These are phyloP conservation scores for Drosophila nannoptera DNA, from an alignment of 1,140 invertebrate species.

Conservation along the genomic window DNA sequence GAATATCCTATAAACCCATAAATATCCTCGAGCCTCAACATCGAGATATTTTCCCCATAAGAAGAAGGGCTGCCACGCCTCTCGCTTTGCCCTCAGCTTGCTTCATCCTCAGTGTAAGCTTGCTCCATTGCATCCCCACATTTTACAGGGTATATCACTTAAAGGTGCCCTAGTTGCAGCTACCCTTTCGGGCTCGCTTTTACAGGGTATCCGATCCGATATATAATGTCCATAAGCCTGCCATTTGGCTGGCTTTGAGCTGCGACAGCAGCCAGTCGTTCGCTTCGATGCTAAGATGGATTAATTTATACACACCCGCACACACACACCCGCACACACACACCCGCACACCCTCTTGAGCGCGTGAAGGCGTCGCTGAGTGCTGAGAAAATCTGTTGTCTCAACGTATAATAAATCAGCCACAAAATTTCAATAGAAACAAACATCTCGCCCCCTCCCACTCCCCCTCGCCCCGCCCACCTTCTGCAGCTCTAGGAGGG, in stretches of 20 bases:
- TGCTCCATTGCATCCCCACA: too few species aligned
- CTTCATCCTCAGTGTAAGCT: too few species aligned
- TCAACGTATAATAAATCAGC: slow-evolving; percentile 77
- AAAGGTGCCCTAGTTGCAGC: too few species aligned
- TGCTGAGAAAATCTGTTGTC: slow-evolving; percentile 66
- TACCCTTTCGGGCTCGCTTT: not conserved
- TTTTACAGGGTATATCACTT: too few species aligned
- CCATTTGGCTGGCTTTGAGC: not conserved
- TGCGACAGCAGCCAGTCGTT: not conserved
- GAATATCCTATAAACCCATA: slow-evolving; percentile 3
- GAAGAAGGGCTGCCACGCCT: too few species aligned
- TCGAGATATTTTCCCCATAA: too few species aligned
- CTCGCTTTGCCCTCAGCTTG: not conserved
- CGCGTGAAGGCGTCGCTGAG: slow-evolving; percentile 14
- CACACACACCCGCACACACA: not conserved
- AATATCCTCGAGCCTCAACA: not conserved
- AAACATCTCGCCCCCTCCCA: not conserved
- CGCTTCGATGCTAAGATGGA: slow-evolving; percentile 4
- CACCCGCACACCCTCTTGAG: slow-evolving; percentile 1
- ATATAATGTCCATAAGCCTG: too few species aligned
- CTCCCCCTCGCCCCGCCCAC: too few species aligned
- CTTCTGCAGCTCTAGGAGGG: not conserved
- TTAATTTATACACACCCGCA: slow-evolving; percentile 5
- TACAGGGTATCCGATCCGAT: not conserved
- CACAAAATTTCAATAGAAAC: slow-evolving; percentile 61